Conservation (phyloP, 2,797 vertebrate species). For the Nasua narica region DNA sequence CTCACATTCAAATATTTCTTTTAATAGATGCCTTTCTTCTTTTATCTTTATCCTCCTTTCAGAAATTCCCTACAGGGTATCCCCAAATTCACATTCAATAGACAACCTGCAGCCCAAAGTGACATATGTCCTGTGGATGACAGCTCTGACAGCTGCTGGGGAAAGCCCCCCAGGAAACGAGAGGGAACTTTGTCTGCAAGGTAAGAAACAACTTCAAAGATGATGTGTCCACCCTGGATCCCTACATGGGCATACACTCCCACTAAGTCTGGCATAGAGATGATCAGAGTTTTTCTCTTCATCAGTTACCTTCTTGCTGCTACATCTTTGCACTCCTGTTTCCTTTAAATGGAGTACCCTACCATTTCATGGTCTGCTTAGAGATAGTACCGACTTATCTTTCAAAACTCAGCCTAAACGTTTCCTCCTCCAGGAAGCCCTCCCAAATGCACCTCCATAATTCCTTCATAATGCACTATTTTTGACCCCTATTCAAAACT, state of each 20-base stretch:
- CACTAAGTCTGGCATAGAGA: not conserved
- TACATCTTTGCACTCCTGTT: not conserved
- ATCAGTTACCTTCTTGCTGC: not conserved
- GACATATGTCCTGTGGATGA: slow-evolving; percentile 88
- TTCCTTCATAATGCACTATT: not conserved
- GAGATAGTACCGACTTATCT: not conserved
- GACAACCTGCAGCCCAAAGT: slow-evolving; percentile 56
- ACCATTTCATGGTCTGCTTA: not conserved
- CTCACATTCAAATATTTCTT: not conserved
- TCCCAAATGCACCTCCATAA: not conserved
- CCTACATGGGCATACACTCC: not conserved
- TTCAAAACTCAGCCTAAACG: not conserved
- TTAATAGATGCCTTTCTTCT: not conserved
- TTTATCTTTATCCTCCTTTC: not conserved
- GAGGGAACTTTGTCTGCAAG: slow-evolving; percentile 68
- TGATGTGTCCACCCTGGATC: not conserved
- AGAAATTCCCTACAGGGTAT: slow-evolving; percentile 46
- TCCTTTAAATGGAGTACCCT: not conserved
- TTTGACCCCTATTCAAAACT: not conserved
- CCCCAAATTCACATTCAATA: slow-evolving; percentile 62
- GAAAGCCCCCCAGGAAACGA: slow-evolving; percentile 83
- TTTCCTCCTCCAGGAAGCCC: not conserved
- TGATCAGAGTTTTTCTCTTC: not conserved
- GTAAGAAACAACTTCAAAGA: slow-evolving; percentile 61
- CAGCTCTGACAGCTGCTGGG: slow-evolving; percentile 85